Evolutionary conservation across 2,113 vertebrate genomes (phyloP), one percentile per base, ranked within the genome.

Genomic region (Triplophysa tibetana): DNA sequence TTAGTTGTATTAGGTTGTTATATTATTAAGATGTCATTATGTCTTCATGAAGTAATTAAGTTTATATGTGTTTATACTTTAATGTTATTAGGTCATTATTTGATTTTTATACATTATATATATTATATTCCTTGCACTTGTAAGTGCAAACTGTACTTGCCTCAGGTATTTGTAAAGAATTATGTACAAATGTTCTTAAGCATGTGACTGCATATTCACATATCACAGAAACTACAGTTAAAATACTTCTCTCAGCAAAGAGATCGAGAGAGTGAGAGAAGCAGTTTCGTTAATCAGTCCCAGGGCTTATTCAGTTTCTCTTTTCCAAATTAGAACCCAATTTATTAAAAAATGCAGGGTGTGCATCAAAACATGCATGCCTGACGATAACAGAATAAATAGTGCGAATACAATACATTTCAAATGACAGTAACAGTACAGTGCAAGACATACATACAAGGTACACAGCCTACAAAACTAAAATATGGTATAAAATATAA

Each of bases 1-100:
- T 74, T 73, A 73, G 70, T 60, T 60, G 70, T 17, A 60, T 73
- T 74, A 74, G 10, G 54, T 16, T 74, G 33, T 73, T 73, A 73
- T 60, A 60, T 33, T 16, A 43, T 73, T 60, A 68, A 16, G 41
- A 21, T 12, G 50, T 14, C 56, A 58, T 58, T 74, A 74, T 19
- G 70, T 61, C n/a, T 43, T 74, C 13, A 61, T 43, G 54, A 23
- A n/a, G 33, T 60, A 60, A 60, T 43, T 73, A 43, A 13, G 8
- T 56, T 72, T 56, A 38, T 72, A 38, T 58, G 38, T 58, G 26
- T 1, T 58, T 56, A 72, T 23, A 24, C 16, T 14, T 23, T 56
- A 16, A 17, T 14, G n/a, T 17, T 24, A 24, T 73, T 73, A 24
- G 29, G 52, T 61, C n/a, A 73, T 74, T 17, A 24, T 74, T 9